Percentiles rank a stretch among this genome's conserved stretches.
These are phyloP conservation scores for Amazona ochrocephala DNA, from an alignment of 2,797 vertebrate genomes.

Conservation along the genomic window DNA sequence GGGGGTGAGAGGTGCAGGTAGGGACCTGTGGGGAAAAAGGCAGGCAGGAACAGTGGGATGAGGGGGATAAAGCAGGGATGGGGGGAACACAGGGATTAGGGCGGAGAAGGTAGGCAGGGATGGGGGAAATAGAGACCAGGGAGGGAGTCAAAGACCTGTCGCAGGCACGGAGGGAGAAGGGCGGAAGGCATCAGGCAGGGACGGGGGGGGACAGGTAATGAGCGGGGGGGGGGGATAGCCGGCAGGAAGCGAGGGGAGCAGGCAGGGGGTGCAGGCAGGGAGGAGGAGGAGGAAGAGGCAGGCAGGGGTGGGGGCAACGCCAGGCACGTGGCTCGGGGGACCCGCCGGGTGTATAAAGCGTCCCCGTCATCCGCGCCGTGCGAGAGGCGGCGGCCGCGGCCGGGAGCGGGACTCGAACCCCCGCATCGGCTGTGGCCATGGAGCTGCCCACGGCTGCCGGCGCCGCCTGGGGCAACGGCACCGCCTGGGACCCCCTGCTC, in stretches of 20 bases:
- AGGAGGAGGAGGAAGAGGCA: neutral
- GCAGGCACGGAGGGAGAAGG: too few relatives aligned
- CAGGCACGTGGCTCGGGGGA: neutral
- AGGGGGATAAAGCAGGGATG: neutral
- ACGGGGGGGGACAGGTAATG: neutral
- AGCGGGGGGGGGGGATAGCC: neutral
- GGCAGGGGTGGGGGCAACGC: neutral
- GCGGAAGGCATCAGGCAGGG: neutral
- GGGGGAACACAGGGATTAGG: neutral
- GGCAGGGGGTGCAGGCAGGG: neutral
- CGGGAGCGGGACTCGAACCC: neutral
- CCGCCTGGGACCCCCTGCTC: slow-evolving; percentile 54
- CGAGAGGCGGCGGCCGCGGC: neutral
- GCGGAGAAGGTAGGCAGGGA: neutral
- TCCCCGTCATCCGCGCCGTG: neutral
- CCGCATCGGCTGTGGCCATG: neutral
- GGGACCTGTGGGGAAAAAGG: neutral
- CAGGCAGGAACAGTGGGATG: neutral
- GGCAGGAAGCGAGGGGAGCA: neutral
- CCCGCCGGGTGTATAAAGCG: neutral
- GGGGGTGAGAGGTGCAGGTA: neutral
- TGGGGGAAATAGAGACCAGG: neutral
- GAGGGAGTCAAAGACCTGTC: too few relatives aligned
- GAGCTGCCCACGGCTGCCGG: slow-evolving; percentile 67
- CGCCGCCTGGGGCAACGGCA: slow-evolving; percentile 74